Conservation (phyloP, 2,888 invertebrate species). For the Caenorhabditis sp. region DNA sequence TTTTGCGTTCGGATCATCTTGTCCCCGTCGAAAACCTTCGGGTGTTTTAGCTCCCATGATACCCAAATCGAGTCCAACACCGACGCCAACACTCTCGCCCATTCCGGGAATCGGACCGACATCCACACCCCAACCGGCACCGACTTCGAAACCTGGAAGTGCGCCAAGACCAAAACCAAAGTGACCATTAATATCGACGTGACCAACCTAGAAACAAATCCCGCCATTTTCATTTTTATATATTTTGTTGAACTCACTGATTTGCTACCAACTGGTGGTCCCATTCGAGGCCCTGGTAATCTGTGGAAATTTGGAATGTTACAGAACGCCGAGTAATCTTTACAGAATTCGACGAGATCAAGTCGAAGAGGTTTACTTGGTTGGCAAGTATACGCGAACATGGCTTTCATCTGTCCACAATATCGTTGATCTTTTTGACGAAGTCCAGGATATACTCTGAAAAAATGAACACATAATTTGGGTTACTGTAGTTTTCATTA, state of each 20-base stretch:
- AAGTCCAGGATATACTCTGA: conserved; percentile 47
- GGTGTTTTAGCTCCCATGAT: conserved; percentile 58
- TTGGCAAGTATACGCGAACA: conserved; percentile 62
- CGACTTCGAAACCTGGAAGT: conserved; percentile 60
- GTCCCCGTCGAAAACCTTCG: conserved; percentile 58
- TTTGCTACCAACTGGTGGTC: conserved; percentile 48
- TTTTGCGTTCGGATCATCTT: conserved; percentile 52
- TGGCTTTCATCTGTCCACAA: conserved; percentile 54
- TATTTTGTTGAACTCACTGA: conserved; percentile 21
- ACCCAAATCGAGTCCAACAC: conserved; percentile 55
- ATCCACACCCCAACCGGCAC: conserved; percentile 61
- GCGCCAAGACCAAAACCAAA: conserved; percentile 60
- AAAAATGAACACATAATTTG: no score
- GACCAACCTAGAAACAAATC: conserved; percentile 34
- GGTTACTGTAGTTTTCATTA: no score
- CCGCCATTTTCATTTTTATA: no score
- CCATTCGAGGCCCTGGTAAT: conserved; percentile 59
- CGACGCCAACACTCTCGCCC: conserved; percentile 60
- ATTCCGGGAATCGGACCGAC: conserved; percentile 65
- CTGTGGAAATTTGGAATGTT: conserved; percentile 59
- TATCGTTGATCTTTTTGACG: conserved; percentile 47
- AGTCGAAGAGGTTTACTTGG: conserved; percentile 61
- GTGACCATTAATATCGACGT: conserved; percentile 57
- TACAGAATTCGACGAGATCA: conserved; percentile 64
- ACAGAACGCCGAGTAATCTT: conserved; percentile 62